Evolutionary conservation across 2,797 vertebrate genomes (phyloP).

Genomic region (Diceros bicornis): DNA sequence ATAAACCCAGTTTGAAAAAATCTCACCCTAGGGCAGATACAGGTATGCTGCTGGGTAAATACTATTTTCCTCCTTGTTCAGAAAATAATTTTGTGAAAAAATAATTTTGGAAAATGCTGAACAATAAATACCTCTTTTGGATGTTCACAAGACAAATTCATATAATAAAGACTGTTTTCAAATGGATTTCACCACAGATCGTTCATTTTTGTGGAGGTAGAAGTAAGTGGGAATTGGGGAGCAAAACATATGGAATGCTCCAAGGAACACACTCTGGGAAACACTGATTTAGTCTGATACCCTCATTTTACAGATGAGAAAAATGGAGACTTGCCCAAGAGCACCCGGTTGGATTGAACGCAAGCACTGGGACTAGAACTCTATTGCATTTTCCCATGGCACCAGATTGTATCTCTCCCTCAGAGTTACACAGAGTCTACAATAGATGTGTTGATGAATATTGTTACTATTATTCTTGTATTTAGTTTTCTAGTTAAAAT

Average conservation of each 20-base stretch:
- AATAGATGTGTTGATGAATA: not conserved
- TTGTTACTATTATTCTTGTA: not conserved
- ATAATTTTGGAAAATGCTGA: conserved; percentile 5
- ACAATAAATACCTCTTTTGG: not conserved
- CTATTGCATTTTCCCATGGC: no score
- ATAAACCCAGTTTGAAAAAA: not conserved
- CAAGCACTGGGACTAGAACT: not conserved
- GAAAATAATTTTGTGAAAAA: conserved; percentile 15
- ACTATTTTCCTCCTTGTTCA: not conserved
- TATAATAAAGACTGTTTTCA: not conserved
- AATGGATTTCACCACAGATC: not conserved
- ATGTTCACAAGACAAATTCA: not conserved
- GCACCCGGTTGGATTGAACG: not conserved
- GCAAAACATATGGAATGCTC: not conserved
- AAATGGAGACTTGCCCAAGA: not conserved
- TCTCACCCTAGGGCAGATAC: not conserved
- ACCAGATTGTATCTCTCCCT: not conserved
- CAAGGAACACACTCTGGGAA: not conserved
- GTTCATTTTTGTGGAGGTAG: not conserved
- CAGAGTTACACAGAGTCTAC: not conserved
- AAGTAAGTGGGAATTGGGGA: not conserved
- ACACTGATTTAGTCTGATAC: not conserved
- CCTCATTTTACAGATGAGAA: not conserved
- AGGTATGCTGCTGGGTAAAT: not conserved
- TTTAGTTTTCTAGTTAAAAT: conserved; percentile 35